Percentiles rank a stretch among this genome's conserved stretches.
phyloP scores from a whole-genome alignment of 92 coral and sea anemone genomes.

The Muricea muricata region DNA sequence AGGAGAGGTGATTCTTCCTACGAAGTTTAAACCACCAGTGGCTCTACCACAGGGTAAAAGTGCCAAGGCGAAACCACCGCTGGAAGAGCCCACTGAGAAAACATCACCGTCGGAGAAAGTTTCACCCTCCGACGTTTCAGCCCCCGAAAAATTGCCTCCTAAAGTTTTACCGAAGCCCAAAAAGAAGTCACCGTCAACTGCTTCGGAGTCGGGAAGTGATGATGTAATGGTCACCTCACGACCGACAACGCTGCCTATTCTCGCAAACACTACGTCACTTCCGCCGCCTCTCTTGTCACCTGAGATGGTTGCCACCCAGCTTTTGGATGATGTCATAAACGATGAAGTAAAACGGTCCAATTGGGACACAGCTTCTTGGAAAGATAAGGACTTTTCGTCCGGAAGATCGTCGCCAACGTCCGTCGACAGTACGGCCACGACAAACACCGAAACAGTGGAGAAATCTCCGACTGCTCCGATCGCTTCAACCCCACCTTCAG shows the following conservation, averaged over 20 bases:
- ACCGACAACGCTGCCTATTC: slow-evolving; percentile 6
- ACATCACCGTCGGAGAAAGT: neutral
- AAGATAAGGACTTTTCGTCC: slow-evolving; percentile 20
- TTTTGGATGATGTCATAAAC: slow-evolving; percentile 87
- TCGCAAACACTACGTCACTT: neutral
- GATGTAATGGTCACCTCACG: neutral
- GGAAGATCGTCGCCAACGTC: neutral
- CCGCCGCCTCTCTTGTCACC: slow-evolving; percentile 41
- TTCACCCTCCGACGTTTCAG: neutral
- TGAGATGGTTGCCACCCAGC: slow-evolving; percentile 51
- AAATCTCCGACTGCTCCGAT: neutral
- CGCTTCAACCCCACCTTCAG: neutral
- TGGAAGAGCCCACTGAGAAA: neutral
- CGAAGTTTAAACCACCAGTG: slow-evolving; percentile 42
- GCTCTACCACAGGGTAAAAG: slow-evolving; percentile 24
- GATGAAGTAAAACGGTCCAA: slow-evolving; percentile 93
- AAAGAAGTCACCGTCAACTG: slow-evolving; percentile 8
- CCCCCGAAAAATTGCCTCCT: slow-evolving; percentile 21
- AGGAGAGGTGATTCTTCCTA: slow-evolving; percentile 18
- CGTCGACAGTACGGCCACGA: neutral
- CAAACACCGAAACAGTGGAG: neutral
- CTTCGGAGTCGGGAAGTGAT: neutral
- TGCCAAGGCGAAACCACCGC: neutral
- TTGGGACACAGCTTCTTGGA: slow-evolving; percentile 98
- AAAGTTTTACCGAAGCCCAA: slow-evolving; percentile 39